phyloP scores from a whole-genome alignment of 1,140 invertebrate genomes.

The Drosophila gunungcola region DNA sequence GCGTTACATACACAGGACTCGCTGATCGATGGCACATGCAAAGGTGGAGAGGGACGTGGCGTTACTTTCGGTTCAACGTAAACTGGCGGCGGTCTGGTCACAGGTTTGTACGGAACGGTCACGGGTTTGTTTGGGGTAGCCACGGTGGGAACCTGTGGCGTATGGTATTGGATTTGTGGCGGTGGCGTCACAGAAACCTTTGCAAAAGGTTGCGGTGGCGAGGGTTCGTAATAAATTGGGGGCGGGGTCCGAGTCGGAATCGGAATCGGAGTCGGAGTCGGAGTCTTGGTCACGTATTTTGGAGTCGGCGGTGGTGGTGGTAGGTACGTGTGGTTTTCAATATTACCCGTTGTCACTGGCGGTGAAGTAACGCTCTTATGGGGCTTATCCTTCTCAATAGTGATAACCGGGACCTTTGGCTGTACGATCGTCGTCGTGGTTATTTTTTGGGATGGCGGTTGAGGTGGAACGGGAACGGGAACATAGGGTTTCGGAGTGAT shows the following conservation, averaged over 20 bases:
- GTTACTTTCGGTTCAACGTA: conserved; percentile 68
- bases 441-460: conserved; percentile 58
- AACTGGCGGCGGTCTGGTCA: conserved; percentile 3
- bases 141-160: conserved; percentile 37
- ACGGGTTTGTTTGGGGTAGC: background rate
- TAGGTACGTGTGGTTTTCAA: conserved; percentile 59
- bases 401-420: conserved; percentile 79
- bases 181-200: conserved; percentile 34
- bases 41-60: conserved; percentile 71
- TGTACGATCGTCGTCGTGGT: conserved; percentile 57
- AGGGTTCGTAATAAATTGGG: conserved; percentile 31
- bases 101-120: conserved; percentile 23
- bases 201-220: conserved; percentile 50
- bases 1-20: conserved; percentile 75
- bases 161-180: conserved; percentile 52
- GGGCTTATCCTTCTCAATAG: conserved; percentile 77
- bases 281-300: conserved; percentile 39
- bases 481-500: conserved; percentile 56
- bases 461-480: conserved; percentile 63
- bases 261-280: conserved; percentile 13
- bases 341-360: conserved; percentile 72
- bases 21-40: conserved; percentile 65
- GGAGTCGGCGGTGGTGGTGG: conserved; percentile 37
- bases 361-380: conserved; percentile 64
- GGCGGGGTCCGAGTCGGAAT: conserved; percentile 5